Percentiles rank a stretch among this genome's conserved stretches.
phyloP scores from a whole-genome alignment of 1,140 invertebrate genomes.

The Drosophila lini region DNA sequence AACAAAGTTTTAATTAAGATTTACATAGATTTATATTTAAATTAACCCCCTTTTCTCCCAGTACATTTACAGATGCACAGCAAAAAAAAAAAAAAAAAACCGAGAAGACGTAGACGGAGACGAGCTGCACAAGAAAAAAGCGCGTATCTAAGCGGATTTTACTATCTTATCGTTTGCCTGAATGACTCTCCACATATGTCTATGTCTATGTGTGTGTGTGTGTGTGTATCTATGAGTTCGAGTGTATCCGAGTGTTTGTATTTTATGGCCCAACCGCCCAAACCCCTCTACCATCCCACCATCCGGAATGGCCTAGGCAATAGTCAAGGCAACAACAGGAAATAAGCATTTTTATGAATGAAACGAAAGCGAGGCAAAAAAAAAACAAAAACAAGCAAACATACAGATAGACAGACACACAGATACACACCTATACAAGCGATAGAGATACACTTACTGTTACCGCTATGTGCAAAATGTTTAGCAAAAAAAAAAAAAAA shows the following conservation, averaged over 20 bases:
- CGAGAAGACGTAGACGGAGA: constrained; percentile 1
- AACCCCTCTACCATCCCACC: not conserved
- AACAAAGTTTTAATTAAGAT: not conserved
- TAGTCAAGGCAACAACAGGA: constrained; percentile 72
- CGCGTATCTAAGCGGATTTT: constrained; percentile 80
- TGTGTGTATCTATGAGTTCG: constrained; percentile 4
- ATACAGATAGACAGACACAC: constrained; percentile 13
- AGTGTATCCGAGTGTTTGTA: constrained; percentile 35
- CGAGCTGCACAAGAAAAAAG: constrained; percentile 46
- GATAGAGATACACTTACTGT: constrained; percentile 49
- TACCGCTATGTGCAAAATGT: constrained; percentile 51
- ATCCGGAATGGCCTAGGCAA: constrained; percentile 28
- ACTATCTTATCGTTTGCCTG: constrained; percentile 76
- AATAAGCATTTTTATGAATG: constrained; percentile 83
- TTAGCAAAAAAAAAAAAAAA: constrained; percentile 23
- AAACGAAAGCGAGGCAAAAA: constrained; percentile 64
- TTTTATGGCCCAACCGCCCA: constrained; percentile 65
- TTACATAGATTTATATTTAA: not conserved
- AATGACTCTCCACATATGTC: constrained; percentile 57
- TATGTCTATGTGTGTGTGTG: not conserved
- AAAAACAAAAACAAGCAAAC: constrained; percentile 19
- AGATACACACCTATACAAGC: constrained; percentile 19
- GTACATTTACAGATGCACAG: constrained; percentile 3
- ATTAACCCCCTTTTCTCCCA: not conserved
- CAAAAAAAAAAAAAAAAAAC: not conserved